Conservation (phyloP, 2,888 invertebrate genomes). For the Dioctria rufipes region DNA sequence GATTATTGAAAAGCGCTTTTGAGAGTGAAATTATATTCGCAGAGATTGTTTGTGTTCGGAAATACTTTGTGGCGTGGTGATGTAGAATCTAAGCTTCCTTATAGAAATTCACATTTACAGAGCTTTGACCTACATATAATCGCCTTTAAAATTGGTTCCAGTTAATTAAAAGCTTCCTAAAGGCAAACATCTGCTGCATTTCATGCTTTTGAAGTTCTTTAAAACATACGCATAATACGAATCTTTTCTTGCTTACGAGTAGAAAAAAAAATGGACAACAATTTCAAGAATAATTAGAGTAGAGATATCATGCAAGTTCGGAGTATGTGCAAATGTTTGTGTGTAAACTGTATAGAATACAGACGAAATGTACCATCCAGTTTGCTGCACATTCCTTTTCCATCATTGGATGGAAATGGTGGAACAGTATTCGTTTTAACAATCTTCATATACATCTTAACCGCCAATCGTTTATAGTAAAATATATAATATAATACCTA, state of each 20-base stretch:
- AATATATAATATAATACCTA: background rate
- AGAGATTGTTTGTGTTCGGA: conserved; percentile 25
- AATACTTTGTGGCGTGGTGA: background rate
- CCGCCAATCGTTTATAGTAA: conserved; percentile 4
- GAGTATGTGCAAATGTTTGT: conserved; percentile 1
- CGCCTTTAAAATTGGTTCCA: conserved; percentile 8
- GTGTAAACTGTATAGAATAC: conserved; percentile 9
- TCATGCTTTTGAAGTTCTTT: conserved; percentile 8
- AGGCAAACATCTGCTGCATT: conserved; percentile 31
- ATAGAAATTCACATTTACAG: background rate
- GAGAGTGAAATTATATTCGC: conserved; percentile 17
- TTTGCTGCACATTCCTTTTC: conserved; percentile 4
- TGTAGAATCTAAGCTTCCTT: conserved; percentile 28
- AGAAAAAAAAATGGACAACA: background rate
- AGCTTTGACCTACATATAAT: conserved; percentile 40
- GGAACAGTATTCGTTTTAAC: background rate
- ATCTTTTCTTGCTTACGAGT: too few relatives aligned
- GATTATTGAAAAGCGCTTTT: background rate
- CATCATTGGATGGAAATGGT: conserved; percentile 1
- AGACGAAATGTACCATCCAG: background rate
- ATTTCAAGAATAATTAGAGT: conserved; percentile 13
- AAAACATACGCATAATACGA: too few relatives aligned
- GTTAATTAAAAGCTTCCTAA: conserved; percentile 41
- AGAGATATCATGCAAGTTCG: background rate
- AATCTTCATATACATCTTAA: background rate